Evolutionary conservation across 2,888 invertebrate species (phyloP), one percentile per base, ranked within the genome.

Genomic region (Leptura quadrifasciata): DNA sequence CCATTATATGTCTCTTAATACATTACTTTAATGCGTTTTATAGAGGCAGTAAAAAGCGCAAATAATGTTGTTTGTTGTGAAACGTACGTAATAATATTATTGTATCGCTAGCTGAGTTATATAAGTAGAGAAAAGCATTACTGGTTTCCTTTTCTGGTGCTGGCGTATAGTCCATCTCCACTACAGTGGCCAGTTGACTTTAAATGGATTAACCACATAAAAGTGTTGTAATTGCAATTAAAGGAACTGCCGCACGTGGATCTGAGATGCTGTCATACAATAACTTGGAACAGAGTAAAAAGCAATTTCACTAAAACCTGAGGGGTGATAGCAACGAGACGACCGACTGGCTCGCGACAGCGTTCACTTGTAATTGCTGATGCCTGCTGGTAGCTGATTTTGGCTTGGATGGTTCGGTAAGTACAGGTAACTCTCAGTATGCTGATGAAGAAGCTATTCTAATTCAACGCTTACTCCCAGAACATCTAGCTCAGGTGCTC

Each of bases 161-260:
- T 67, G 65, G 76, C 75, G 75, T 79, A 79, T 79, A 76, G 76
- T 79, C 79, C 77, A 83, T 82, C 69, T 69, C 58, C 21, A 65
- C 80, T 65, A 76, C 77, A 83, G 79, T 81, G 79, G 80, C 78
- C 84, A 82, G 81, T 72, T 75, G 82, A 79, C 83, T 83, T 82
- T 84, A 87, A 88, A 87, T 87, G 86, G 86, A 88, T 88, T 88
- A 88, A 82, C 81, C 79, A 84, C 85, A 86, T 86, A 87, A 87
- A 87, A 88, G 85, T 86, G 86, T 86, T 84, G 85, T 87, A 86
- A 86, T 86, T 85, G 86, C 85, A 87, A 88, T 88, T 87, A 87
- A 87, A 85, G 87, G 84, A 82, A 84, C 84, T 83, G 83, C 81
- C 84, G 81, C 86, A 84, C 84, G 85, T 85, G 85, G 69, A 69